Base-by-base conservation (phyloP, 1,140 invertebrate species). In the Drepana arcuata region DNA sequence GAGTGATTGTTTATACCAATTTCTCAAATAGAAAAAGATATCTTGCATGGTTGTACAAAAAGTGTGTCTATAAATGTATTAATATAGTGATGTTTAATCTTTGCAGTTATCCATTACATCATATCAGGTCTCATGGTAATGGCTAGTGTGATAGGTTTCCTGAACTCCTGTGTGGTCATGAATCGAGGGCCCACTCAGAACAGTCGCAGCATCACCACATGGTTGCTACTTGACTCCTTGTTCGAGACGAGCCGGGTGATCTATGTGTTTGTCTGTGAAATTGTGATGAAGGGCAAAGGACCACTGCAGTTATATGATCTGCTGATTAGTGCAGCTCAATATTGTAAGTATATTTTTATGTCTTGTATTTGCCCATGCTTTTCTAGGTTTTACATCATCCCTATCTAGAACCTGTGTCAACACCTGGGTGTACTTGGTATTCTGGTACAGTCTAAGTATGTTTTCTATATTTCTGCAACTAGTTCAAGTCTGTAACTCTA, bases 191-290 rank as follows among this genome's bases (percentile, higher is more conserved):
- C 64, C 0, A 27, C 41, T 1, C 41, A 48, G 1, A 80, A 75
- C 37, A 56, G 35, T 0, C 52, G 62, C 1, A 67, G 68, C 12
- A 63, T 81, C 14, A 77, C 72, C 10, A 54, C 53, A 0, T 81
- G 77, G 77, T 39, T 81, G 15, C 53, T 81, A 5, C 49, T 81
- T 4, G 68, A 79, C 36, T 81, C 77, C 0, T 40, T 81, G 48
- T 81, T 81, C 23, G 77, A 81, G 48, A 75, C 70, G 1, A 65
- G 57, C 2, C 34, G 77, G 0, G 70, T 81, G 0, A 36, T 81
- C 0, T 79, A 81, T 14, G 57, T 77, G 12, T 81, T 81, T 25
- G 34, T 81, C 6, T 48, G 49, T 9, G 70, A 78, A 25, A 48
- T 74, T 0, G 52, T 81, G 25, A 38, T 81, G 6, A 58, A 65